phyloP scores from a whole-genome alignment of 2,888 invertebrate species.

The Idaea straminata region DNA sequence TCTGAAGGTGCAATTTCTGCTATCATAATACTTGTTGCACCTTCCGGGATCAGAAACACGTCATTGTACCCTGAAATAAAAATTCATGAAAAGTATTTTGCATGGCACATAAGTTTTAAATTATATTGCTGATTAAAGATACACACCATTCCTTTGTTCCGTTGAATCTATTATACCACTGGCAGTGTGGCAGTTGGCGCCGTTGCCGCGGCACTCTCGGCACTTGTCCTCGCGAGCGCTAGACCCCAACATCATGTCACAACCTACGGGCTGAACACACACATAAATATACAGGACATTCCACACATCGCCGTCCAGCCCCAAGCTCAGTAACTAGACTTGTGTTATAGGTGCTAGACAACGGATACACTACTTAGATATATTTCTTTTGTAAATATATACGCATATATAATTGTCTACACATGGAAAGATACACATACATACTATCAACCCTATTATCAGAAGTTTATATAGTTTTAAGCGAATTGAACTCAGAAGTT shows the following conservation, averaged over 20 bases:
- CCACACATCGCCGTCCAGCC: too few relatives aligned
- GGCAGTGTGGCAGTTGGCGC: conserved; percentile 91
- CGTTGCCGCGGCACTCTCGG: conserved; percentile 95
- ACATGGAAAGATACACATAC: too few relatives aligned
- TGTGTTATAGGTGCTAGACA: too few relatives aligned
- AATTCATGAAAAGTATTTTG: too few relatives aligned
- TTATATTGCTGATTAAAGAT: not conserved
- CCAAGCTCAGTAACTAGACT: too few relatives aligned
- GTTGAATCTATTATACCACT: conserved; percentile 85
- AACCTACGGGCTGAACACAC: conserved; percentile 88
- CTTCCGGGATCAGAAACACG: conserved; percentile 92
- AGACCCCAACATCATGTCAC: conserved; percentile 96
- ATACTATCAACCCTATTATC: too few relatives aligned
- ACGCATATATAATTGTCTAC: too few relatives aligned
- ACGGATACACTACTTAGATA: too few relatives aligned
- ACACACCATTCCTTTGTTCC: conserved; percentile 85
- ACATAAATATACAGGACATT: not conserved
- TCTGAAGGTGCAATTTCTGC: conserved; percentile 89
- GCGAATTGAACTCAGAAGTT: too few relatives aligned
- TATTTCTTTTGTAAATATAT: too few relatives aligned
- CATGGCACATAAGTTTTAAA: too few relatives aligned
- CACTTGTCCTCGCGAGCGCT: conserved; percentile 93
- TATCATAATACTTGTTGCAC: conserved; percentile 94
- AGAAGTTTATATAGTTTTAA: too few relatives aligned
- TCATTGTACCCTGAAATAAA: conserved; percentile 91